Conservation (phyloP, 2,113 vertebrate species). For the Uria aalge region DNA sequence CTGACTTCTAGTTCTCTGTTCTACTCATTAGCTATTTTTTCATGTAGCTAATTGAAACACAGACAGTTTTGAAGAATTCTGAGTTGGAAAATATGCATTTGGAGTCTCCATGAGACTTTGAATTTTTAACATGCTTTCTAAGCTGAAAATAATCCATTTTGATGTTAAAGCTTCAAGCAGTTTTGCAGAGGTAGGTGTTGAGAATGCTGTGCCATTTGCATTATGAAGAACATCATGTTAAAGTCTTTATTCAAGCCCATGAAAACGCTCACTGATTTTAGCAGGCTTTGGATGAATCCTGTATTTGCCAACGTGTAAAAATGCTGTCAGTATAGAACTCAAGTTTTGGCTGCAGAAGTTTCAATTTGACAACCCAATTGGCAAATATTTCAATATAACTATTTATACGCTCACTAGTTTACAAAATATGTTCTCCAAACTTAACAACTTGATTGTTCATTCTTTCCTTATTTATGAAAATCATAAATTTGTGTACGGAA, state of each 20-base stretch:
- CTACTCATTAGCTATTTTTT: neutral
- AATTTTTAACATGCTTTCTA: neutral
- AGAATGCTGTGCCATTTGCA: neutral
- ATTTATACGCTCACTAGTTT: neutral
- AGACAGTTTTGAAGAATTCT: neutral
- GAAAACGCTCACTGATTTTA: neutral
- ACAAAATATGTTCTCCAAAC: neutral
- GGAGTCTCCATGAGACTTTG: neutral
- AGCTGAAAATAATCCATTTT: neutral
- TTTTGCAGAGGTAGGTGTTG: neutral
- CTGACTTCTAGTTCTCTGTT: neutral
- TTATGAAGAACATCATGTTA: neutral
- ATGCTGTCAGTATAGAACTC: neutral
- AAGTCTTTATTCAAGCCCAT: neutral
- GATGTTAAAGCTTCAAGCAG: neutral
- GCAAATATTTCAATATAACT: neutral
- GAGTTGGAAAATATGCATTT: neutral
- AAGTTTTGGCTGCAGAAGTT: neutral
- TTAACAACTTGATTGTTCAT: neutral
- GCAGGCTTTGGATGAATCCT: slow-evolving; percentile 3
- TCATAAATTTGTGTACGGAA: neutral
- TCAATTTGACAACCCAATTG: neutral
- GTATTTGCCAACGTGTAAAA: slow-evolving; percentile 24
- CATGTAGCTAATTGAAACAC: neutral
- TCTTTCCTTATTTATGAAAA: slow-evolving; percentile 5